A percentile compares a stretch with the other conserved stretches of the same genome.
Evolutionary conservation across 2,113 vertebrate genomes (phyloP).

Genomic region (Chaetodon trifascialis): DNA sequence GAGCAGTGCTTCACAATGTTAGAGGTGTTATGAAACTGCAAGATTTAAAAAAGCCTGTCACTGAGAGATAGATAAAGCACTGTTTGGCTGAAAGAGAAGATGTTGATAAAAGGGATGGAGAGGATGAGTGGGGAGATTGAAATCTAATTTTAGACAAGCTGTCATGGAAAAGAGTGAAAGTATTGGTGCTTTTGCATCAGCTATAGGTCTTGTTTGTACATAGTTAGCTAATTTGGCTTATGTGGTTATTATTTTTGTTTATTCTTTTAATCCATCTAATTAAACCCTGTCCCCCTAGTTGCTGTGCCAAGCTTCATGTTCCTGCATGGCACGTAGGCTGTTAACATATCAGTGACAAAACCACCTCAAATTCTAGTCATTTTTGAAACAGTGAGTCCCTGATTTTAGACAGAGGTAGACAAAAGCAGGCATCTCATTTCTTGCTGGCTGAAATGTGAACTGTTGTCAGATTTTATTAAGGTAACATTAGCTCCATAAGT

Average conservation of each 20-base stretch:
- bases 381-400: neutral
- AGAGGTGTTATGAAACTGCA: constrained; percentile 53
- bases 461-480: no score
- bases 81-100: constrained; percentile 13
- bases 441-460: no score
- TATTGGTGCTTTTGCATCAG: neutral
- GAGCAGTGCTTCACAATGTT: constrained; percentile 48
- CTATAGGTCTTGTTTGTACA: neutral
- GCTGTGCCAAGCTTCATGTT: neutral
- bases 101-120: constrained; percentile 8
- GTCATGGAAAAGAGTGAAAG: neutral
- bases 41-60: constrained; percentile 27
- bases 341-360: no score
- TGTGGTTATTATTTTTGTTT: neutral
- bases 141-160: constrained; percentile 24
- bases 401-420: neutral
- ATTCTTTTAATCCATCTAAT: neutral
- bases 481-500: no score
- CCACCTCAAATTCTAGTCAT: no score
- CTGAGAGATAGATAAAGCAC: constrained; percentile 5
- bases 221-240: neutral
- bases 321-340: no score
- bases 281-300: neutral
- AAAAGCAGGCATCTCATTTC: neutral
- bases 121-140: constrained; percentile 24